Conservation (phyloP, 2,888 invertebrate genomes). For the Dryobotodes eremita region DNA sequence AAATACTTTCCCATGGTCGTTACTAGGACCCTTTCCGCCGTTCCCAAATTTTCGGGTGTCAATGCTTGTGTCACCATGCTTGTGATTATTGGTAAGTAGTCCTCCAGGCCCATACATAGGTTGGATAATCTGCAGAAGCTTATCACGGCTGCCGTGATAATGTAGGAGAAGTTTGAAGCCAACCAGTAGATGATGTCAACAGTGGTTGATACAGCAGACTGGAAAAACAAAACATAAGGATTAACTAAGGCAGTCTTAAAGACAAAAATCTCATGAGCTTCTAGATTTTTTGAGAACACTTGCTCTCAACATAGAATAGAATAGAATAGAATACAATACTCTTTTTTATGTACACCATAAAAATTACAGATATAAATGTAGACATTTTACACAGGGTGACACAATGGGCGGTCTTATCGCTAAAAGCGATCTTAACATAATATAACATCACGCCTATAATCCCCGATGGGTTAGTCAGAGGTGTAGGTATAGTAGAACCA, state of each 20-base stretch:
- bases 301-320: too few species aligned
- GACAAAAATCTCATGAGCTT: neutral
- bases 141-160: conserved; percentile 6
- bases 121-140: conserved; percentile 43
- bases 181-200: conserved; percentile 17
- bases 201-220: conserved; percentile 1
- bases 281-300: neutral
- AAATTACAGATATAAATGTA: too few species aligned
- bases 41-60: neutral
- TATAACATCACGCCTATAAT: neutral
- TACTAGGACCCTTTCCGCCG: neutral
- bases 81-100: conserved; percentile 28
- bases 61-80: neutral
- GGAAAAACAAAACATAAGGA: conserved; percentile 5
- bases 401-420: too few species aligned
- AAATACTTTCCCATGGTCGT: neutral
- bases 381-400: too few species aligned
- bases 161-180: conserved; percentile 4
- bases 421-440: neutral
- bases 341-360: too few species aligned
- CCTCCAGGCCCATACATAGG: conserved; percentile 28
- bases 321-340: too few species aligned
- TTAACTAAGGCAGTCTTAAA: neutral
- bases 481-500: neutral
- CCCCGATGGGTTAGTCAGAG: neutral